phyloP scores from a whole-genome alignment of 2,797 vertebrate species.

The Micropoecilia bifurca region DNA sequence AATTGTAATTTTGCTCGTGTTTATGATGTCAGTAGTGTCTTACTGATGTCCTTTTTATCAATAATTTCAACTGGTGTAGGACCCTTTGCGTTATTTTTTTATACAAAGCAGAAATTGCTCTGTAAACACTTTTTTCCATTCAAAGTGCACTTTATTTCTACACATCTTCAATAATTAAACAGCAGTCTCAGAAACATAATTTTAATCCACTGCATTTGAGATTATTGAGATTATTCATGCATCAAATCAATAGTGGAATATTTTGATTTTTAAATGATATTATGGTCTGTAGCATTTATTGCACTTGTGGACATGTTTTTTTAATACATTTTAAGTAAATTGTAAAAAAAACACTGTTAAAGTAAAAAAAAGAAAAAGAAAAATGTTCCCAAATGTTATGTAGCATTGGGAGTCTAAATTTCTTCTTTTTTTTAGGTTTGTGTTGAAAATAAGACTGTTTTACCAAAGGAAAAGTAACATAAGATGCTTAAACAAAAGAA shows the following conservation, averaged over 20 bases:
- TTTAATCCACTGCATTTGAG: not conserved
- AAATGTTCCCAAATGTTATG: not conserved
- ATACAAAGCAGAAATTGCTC: not conserved
- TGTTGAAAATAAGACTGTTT: constrained; percentile 25
- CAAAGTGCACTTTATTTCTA: not conserved
- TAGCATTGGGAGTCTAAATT: not conserved
- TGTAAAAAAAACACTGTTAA: constrained; percentile 8
- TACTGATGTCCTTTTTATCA: not conserved
- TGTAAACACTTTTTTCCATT: not conserved
- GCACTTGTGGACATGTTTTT: not conserved
- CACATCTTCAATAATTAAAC: not conserved
- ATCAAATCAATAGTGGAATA: not conserved
- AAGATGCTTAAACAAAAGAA: constrained; percentile 27
- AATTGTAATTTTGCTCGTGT: constrained; percentile 24
- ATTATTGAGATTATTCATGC: not conserved
- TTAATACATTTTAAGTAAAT: not conserved
- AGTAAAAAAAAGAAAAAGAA: constrained; percentile 39
- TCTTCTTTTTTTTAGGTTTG: not conserved
- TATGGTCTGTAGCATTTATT: too few species aligned
- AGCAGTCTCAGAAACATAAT: not conserved
- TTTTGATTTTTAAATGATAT: not conserved
- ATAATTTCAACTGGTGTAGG: constrained; percentile 1
- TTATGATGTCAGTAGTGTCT: not conserved
- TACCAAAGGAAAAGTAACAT: constrained; percentile 46
- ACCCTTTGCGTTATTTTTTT: not conserved